phyloP scores from a whole-genome alignment of 2,113 vertebrate genomes.

The Istiophorus platypterus region DNA sequence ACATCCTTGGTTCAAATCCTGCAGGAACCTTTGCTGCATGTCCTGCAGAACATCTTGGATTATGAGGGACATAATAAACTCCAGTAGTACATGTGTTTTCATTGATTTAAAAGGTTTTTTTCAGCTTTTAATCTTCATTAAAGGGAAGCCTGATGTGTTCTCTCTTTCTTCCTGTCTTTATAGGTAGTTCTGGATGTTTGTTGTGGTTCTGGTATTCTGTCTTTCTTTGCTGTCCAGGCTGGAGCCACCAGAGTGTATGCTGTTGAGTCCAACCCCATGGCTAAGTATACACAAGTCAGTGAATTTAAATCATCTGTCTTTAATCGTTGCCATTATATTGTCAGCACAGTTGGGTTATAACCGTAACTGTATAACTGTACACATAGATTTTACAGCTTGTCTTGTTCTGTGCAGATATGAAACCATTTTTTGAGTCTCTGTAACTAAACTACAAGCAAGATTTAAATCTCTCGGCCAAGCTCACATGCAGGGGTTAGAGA shows the following conservation, averaged over 20 bases:
- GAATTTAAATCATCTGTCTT: neutral
- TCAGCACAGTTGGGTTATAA: neutral
- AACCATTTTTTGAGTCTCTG: slow-evolving; percentile 2
- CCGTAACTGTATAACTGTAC: too few species aligned
- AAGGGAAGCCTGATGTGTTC: neutral
- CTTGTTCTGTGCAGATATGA: neutral
- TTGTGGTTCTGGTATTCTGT: slow-evolving; percentile 87
- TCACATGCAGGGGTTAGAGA: neutral
- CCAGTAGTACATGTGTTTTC: too few species aligned
- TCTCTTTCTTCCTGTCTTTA: slow-evolving; percentile 40
- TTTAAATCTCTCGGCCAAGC: neutral
- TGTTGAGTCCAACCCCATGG: slow-evolving; percentile 83
- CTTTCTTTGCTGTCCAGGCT: slow-evolving; percentile 87
- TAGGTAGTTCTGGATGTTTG: slow-evolving; percentile 88
- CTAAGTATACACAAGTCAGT: slow-evolving; percentile 82
- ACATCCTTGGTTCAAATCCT: neutral
- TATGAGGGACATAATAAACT: too few species aligned
- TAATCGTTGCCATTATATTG: neutral
- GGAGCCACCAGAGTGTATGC: slow-evolving; percentile 86
- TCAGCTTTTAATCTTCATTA: neutral
- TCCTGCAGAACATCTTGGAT: too few species aligned
- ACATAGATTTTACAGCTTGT: neutral
- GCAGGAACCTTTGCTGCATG: neutral
- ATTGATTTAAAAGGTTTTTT: too few species aligned
- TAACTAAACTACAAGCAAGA: neutral